These are phyloP conservation scores for Diglossa cyanea DNA, from an alignment of 2,797 vertebrate genomes.

Conservation along the genomic window DNA sequence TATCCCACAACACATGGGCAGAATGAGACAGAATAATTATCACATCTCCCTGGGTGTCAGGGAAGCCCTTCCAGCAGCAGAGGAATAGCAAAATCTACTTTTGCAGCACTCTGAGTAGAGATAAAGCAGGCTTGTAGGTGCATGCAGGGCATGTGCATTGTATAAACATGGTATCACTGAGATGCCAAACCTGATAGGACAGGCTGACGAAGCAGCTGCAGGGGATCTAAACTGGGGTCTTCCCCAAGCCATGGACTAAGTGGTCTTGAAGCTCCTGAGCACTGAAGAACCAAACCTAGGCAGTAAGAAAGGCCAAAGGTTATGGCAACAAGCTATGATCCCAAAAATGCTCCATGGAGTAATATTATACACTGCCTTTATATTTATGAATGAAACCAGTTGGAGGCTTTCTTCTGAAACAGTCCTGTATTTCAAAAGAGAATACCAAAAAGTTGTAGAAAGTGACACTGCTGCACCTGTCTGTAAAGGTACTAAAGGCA, in stretches of 20 bases:
- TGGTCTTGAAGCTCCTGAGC: not conserved
- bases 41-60: not conserved
- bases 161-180: constrained; percentile 4
- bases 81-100: not conserved
- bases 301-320: not conserved
- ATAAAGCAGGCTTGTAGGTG: constrained; percentile 47
- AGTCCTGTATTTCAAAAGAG: not conserved
- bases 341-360: not conserved
- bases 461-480: not conserved
- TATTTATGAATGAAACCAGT: not conserved
- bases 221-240: not conserved
- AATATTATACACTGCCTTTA: not conserved
- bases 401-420: not conserved
- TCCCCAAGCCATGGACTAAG: not conserved
- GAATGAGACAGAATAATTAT: not conserved
- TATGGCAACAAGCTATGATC: not conserved
- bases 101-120: not conserved
- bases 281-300: not conserved
- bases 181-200: constrained; percentile 19
- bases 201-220: not conserved
- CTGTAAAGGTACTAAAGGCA: not conserved
- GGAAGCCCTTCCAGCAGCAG: constrained; percentile 6
- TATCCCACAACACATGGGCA: not conserved
- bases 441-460: not conserved
- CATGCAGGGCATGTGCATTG: constrained; percentile 9